Conservation (phyloP, 2,113 vertebrate species). For the Eleginops maclovinus region DNA sequence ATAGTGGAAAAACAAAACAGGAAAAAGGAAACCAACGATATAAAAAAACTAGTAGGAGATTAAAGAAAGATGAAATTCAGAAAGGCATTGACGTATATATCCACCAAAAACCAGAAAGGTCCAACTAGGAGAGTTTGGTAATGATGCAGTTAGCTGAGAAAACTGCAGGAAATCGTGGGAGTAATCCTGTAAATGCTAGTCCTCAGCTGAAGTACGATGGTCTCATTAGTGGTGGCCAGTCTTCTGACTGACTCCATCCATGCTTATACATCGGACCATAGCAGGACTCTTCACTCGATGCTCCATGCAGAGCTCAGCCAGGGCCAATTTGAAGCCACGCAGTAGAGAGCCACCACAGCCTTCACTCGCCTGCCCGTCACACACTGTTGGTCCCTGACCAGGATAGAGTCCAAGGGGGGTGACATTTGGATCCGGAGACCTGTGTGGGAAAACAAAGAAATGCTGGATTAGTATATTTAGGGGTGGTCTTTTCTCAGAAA, state of each 20-base stretch:
- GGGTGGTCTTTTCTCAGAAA: slow-evolving; percentile 41
- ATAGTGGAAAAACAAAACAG: slow-evolving; percentile 84
- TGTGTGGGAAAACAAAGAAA: slow-evolving; percentile 75
- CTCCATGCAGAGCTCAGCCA: slow-evolving; percentile 77
- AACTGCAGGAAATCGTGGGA: slow-evolving; percentile 65
- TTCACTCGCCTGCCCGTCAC: slow-evolving; percentile 78
- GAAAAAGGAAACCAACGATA: slow-evolving; percentile 60
- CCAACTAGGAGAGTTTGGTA: slow-evolving; percentile 74
- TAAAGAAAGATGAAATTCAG: slow-evolving; percentile 66
- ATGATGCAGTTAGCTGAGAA: slow-evolving; percentile 71
- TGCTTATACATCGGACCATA: slow-evolving; percentile 81
- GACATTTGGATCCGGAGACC: slow-evolving; percentile 85
- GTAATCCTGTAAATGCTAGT: slow-evolving; percentile 83
- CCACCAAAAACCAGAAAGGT: slow-evolving; percentile 73
- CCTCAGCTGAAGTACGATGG: slow-evolving; percentile 76
- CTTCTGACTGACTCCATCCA: slow-evolving; percentile 86
- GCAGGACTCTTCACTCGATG: slow-evolving; percentile 80
- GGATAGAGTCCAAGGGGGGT: slow-evolving; percentile 75
- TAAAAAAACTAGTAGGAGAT: slow-evolving; percentile 52
- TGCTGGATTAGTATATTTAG: slow-evolving; percentile 68
- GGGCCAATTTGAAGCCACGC: slow-evolving; percentile 73
- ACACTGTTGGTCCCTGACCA: slow-evolving; percentile 78
- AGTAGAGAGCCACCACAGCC: slow-evolving; percentile 69
- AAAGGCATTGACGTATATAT: slow-evolving; percentile 74
- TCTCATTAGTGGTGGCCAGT: slow-evolving; percentile 83